Evolutionary conservation across 2,113 vertebrate genomes (phyloP).

Genomic region (Nymphicus hollandicus): DNA sequence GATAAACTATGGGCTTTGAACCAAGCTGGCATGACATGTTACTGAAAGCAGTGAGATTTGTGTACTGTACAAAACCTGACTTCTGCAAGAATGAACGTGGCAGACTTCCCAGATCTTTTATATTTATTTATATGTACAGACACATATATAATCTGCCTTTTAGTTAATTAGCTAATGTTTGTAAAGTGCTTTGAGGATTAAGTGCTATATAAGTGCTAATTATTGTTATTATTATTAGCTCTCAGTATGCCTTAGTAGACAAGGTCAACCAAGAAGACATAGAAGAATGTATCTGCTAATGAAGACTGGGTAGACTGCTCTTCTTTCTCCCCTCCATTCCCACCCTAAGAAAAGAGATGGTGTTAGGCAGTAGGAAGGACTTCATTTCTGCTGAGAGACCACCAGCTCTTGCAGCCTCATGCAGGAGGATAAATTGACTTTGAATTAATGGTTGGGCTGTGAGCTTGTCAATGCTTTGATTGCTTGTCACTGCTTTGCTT

Average conservation of each 20-base stretch:
- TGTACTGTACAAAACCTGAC: neutral
- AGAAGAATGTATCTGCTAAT: neutral
- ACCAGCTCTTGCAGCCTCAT: neutral
- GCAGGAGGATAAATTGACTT: neutral
- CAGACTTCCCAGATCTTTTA: constrained; percentile 32
- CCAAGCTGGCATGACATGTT: neutral
- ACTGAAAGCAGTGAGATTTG: neutral
- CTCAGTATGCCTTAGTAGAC: neutral
- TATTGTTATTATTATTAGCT: constrained; percentile 47
- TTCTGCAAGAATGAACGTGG: neutral
- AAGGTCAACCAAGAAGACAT: constrained; percentile 22
- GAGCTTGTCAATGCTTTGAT: neutral
- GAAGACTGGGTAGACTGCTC: neutral
- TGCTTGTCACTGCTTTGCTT: neutral
- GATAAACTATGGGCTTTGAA: neutral
- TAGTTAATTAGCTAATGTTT: constrained; percentile 64
- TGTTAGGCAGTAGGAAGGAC: neutral
- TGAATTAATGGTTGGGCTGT: neutral
- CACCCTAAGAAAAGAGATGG: neutral
- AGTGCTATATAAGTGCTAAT: constrained; percentile 47
- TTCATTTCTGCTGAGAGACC: neutral
- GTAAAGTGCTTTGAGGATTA: constrained; percentile 55
- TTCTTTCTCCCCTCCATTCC: neutral
- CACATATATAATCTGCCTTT: constrained; percentile 44
- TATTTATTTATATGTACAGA: constrained; percentile 27